Conservation (phyloP, 2,888 invertebrate species). For the Dicyrtoma fusca region DNA sequence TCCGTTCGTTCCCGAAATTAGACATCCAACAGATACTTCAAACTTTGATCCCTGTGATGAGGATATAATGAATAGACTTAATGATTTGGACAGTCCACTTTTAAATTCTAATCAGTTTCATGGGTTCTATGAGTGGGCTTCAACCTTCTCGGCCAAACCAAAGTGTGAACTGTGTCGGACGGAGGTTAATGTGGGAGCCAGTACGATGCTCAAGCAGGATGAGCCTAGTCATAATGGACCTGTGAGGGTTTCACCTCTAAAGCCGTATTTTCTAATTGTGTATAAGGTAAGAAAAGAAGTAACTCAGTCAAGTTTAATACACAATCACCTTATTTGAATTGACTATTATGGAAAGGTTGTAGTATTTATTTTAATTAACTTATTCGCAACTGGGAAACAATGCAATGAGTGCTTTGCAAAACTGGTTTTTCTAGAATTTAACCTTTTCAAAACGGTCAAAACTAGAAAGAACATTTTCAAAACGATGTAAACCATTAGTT, state of each 20-base stretch:
- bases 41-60: constrained; percentile 94
- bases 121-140: constrained; percentile 83
- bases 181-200: constrained; percentile 48
- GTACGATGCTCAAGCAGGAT: constrained; percentile 49
- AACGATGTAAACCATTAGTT: too few species aligned
- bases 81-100: constrained; percentile 73
- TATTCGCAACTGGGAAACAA: too few species aligned
- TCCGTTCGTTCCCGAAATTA: constrained; percentile 93
- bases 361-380: too few species aligned
- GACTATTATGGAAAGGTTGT: too few species aligned
- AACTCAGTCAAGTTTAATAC: too few species aligned
- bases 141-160: constrained; percentile 54
- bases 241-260: constrained; percentile 48
- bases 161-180: constrained; percentile 53
- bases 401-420: too few species aligned
- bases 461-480: too few species aligned
- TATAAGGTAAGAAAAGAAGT: constrained; percentile 50
- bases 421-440: too few species aligned
- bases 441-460: too few species aligned
- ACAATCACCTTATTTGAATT: too few species aligned
- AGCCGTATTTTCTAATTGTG: constrained; percentile 49
- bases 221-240: constrained; percentile 52
- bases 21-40: constrained; percentile 94
- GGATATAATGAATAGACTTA: constrained; percentile 80
- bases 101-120: constrained; percentile 74